Evolutionary conservation across 2,113 vertebrate genomes (phyloP).

Genomic region (Platichthys flesus): DNA sequence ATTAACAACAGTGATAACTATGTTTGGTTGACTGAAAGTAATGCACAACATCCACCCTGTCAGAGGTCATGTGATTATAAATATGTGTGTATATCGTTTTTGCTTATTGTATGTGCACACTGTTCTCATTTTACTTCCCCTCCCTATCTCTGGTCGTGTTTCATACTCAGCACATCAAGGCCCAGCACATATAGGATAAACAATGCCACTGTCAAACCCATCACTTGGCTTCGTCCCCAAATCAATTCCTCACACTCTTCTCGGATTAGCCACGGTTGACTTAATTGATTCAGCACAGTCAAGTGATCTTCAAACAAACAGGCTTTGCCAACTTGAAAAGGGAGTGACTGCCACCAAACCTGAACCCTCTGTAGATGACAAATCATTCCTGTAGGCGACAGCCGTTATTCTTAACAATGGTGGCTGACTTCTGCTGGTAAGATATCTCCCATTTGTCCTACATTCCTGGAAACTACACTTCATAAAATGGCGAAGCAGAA

Average conservation of each 20-base stretch:
- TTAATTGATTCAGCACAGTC: slow-evolving; percentile 80
- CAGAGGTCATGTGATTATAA: not conserved
- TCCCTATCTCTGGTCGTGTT: slow-evolving; percentile 11
- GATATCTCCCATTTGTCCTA: slow-evolving; percentile 63
- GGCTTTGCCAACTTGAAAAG: slow-evolving; percentile 70
- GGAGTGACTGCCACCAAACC: slow-evolving; percentile 73
- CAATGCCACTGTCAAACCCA: slow-evolving; percentile 68
- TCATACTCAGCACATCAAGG: slow-evolving; percentile 62
- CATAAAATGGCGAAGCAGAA: slow-evolving; percentile 45
- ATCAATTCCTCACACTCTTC: slow-evolving; percentile 76
- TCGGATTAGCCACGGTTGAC: slow-evolving; percentile 76
- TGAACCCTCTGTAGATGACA: slow-evolving; percentile 73
- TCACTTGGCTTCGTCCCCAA: slow-evolving; percentile 67
- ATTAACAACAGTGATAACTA: not conserved
- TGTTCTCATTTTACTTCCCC: not conserved
- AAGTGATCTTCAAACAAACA: slow-evolving; percentile 80
- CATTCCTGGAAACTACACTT: slow-evolving; percentile 56
- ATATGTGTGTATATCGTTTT: not conserved
- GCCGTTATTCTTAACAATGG: slow-evolving; percentile 70
- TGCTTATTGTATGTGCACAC: not conserved
- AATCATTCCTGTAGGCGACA: slow-evolving; percentile 72
- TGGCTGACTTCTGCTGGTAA: slow-evolving; percentile 53
- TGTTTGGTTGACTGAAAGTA: not conserved
- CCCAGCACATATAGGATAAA: slow-evolving; percentile 74
- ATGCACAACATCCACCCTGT: not conserved